Conservation (phyloP, 2,113 vertebrate species). For the Equus przewalskii region DNA sequence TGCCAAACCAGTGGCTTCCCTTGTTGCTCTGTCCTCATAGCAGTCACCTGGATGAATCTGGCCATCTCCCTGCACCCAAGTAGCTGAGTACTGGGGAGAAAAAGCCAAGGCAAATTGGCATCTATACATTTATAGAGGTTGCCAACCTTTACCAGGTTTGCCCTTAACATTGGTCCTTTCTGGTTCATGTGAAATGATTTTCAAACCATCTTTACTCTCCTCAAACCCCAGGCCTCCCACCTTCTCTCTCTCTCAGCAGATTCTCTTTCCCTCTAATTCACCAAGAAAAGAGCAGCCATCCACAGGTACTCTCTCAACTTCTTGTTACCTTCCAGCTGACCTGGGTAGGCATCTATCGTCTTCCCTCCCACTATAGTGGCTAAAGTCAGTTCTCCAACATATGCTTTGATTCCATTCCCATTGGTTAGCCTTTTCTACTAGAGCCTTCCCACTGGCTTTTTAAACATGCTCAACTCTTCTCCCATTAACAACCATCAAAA, state of each 20-base stretch:
- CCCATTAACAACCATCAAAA: background rate
- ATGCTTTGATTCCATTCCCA: background rate
- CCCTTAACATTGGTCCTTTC: background rate
- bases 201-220: background rate
- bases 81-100: background rate
- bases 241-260: background rate
- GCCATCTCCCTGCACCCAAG: background rate
- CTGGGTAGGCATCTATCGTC: background rate
- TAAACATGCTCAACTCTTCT: background rate
- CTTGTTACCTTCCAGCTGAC: background rate
- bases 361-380: background rate
- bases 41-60: background rate
- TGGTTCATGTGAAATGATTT: background rate
- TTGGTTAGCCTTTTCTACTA: background rate
- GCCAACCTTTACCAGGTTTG: background rate
- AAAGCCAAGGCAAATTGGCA: background rate
- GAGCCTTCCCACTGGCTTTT: background rate
- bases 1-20: background rate
- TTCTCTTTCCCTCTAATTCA: background rate
- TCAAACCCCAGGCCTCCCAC: background rate
- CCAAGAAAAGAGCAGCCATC: background rate
- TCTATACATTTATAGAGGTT: background rate
- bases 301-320: background rate
- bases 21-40: background rate
- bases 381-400: background rate